Conservation (phyloP, 2,888 invertebrate genomes). For the Heliconius ethilla region DNA sequence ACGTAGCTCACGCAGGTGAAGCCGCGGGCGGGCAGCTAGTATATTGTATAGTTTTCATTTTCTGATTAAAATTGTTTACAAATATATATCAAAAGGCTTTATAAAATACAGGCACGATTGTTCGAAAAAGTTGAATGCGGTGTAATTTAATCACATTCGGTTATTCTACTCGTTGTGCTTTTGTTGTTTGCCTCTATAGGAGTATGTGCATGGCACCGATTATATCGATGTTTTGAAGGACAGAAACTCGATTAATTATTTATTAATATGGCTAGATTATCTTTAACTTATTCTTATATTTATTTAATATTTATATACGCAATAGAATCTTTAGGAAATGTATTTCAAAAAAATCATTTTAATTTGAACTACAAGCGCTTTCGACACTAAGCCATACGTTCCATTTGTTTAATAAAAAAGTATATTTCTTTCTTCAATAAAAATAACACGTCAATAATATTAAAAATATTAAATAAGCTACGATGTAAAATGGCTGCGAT, state of each 20-base stretch:
- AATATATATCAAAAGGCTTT: background rate
- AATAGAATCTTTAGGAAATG: too few relatives aligned
- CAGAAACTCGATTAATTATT: slow-evolving; percentile 2
- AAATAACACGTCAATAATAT: background rate
- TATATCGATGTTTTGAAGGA: slow-evolving; percentile 18
- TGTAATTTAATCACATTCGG: slow-evolving; percentile 8
- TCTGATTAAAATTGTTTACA: background rate
- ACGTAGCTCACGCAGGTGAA: too few relatives aligned
- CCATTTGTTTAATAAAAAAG: too few relatives aligned
- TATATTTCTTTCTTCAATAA: too few relatives aligned
- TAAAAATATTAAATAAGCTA: background rate
- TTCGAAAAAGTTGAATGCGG: background rate
- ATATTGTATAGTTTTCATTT: background rate
- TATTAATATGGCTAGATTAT: background rate
- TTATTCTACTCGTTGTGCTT: background rate
- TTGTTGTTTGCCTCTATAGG: background rate
- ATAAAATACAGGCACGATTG: background rate
- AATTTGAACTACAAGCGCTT: too few relatives aligned
- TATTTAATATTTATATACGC: too few relatives aligned
- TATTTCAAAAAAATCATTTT: too few relatives aligned
- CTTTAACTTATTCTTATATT: background rate
- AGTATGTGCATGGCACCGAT: background rate
- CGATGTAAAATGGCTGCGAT: background rate
- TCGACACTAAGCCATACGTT: too few relatives aligned
- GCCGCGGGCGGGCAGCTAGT: too few relatives aligned